Percentiles rank a stretch among this genome's conserved stretches.
Evolutionary conservation across 2,797 vertebrate genomes (phyloP).

Genomic region (Eremophila alpestris): DNA sequence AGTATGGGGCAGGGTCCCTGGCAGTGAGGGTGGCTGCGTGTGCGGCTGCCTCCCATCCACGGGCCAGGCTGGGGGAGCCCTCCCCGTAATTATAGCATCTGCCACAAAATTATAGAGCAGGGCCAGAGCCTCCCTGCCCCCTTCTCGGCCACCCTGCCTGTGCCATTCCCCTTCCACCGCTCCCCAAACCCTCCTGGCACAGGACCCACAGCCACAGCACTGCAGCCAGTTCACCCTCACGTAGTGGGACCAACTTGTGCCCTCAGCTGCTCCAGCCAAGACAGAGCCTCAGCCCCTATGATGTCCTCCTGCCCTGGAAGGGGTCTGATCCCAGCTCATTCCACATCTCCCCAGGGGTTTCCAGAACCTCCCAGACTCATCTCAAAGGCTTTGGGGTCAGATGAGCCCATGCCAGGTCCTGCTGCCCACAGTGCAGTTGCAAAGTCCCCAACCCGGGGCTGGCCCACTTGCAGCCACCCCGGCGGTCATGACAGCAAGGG

Average conservation of each 20-base stretch:
- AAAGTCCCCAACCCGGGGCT: neutral
- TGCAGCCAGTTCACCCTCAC: neutral
- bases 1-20: neutral
- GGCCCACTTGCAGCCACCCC: neutral
- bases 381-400: neutral
- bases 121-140: neutral
- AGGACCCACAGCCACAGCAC: accelerated
- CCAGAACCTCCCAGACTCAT: neutral
- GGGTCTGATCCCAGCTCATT: neutral
- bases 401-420: neutral
- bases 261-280: neutral
- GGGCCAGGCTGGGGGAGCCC: neutral
- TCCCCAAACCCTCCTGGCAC: neutral
- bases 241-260: neutral
- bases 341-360: neutral
- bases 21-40: accelerated
- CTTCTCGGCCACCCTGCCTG: constrained; percentile 36
- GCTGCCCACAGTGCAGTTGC: neutral
- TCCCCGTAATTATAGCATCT: constrained; percentile 28
- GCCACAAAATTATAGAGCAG: constrained; percentile 34
- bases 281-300: neutral
- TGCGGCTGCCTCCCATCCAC: neutral
- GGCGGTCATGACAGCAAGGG: neutral
- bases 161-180: neutral
- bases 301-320: neutral